A percentile compares a stretch with the other conserved stretches of the same genome.
phyloP scores from a whole-genome alignment of 2,888 invertebrate genomes.

The Plebejus anna region DNA sequence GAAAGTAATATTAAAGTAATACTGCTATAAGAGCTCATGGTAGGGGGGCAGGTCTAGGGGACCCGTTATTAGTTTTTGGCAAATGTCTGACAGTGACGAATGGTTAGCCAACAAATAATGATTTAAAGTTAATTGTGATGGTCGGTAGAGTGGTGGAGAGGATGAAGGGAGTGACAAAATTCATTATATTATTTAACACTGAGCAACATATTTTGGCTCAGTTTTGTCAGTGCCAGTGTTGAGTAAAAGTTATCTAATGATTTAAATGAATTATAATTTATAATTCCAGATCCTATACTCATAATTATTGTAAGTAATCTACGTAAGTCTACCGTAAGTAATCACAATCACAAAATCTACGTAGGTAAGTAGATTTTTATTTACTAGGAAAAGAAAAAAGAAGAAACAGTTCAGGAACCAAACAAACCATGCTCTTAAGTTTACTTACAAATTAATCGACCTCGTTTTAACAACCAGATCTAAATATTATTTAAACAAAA shows the following conservation, averaged over 20 bases:
- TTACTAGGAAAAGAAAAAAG: not conserved
- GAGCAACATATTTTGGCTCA: no score
- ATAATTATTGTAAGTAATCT: no score
- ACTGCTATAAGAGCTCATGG: no score
- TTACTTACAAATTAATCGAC: not conserved
- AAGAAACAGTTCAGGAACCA: not conserved
- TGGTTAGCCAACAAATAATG: constrained; percentile 19
- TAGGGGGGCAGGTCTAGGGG: constrained; percentile 13
- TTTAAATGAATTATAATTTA: no score
- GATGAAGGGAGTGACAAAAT: not conserved
- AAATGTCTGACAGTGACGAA: constrained; percentile 28
- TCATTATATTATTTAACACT: no score
- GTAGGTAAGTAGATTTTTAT: no score
- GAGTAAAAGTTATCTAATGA: no score
- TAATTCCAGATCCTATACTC: no score
- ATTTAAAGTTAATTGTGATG: constrained; percentile 22
- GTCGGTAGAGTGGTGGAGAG: not conserved
- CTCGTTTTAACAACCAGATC: not conserved
- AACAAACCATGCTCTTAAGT: not conserved
- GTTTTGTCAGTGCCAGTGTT: no score
- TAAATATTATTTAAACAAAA: constrained; percentile 12
- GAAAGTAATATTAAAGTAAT: no score
- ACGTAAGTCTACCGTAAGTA: no score
- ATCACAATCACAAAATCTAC: no score
- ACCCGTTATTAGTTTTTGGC: constrained; percentile 27